These are phyloP conservation scores for Diachrysia chrysitis DNA, from an alignment of 2,888 invertebrate species.

Conservation along the genomic window DNA sequence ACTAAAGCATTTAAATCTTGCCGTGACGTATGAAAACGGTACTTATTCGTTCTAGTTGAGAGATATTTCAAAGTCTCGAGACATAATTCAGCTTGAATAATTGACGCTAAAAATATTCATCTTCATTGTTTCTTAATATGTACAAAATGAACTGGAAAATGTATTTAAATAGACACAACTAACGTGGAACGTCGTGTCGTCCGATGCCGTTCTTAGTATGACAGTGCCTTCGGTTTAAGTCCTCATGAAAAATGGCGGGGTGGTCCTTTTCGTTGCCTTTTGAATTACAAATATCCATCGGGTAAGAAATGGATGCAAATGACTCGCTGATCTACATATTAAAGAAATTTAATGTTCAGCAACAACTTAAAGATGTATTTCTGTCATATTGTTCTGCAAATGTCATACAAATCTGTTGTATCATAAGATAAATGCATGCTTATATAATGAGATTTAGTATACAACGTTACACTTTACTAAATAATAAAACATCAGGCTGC, in stretches of 20 bases:
- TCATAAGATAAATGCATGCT: not conserved
- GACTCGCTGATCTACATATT: constrained; percentile 38
- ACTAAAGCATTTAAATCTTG: constrained; percentile 44
- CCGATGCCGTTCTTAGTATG: not conserved
- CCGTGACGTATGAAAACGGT: constrained; percentile 53
- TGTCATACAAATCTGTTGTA: constrained; percentile 9
- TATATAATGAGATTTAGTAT: no score
- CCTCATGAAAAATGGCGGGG: constrained; percentile 23
- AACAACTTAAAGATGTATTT: constrained; percentile 3
- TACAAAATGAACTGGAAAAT: not conserved
- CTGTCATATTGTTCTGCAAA: constrained; percentile 14
- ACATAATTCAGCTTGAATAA: constrained; percentile 13
- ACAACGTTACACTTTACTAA: no score
- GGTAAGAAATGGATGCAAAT: not conserved
- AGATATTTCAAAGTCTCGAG: constrained; percentile 12
- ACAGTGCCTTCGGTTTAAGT: constrained; percentile 15
- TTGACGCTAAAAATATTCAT: not conserved
- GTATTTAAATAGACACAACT: not conserved
- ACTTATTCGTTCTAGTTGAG: constrained; percentile 44
- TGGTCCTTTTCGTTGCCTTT: constrained; percentile 33
- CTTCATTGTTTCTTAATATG: not conserved
- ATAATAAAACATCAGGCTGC: not conserved
- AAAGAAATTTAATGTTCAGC: constrained; percentile 37
- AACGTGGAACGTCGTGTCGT: not conserved
- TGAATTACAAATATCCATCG: constrained; percentile 41